phyloP scores from a whole-genome alignment of 2,888 invertebrate genomes.

The Sphaerophoria rueppellii region DNA sequence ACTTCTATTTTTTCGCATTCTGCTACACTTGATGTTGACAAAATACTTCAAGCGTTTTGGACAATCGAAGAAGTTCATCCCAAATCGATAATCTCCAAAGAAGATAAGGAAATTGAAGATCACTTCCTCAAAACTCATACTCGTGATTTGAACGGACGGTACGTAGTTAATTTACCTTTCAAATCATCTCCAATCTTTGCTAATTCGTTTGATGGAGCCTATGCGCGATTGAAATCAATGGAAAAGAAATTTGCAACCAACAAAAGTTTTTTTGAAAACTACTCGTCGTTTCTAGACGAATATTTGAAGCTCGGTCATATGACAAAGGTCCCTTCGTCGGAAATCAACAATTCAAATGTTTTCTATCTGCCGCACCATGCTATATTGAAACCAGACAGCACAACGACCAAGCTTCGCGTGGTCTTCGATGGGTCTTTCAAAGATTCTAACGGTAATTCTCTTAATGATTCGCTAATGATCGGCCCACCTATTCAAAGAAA shows the following conservation, averaged over 20 bases:
- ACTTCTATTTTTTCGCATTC: too few relatives aligned
- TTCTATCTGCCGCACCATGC: conserved; percentile 39
- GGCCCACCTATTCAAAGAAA: conserved; percentile 32
- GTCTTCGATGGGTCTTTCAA: conserved; percentile 21
- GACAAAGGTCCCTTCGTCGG: not conserved
- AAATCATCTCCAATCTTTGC: conserved; percentile 20
- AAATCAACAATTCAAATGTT: conserved; percentile 19
- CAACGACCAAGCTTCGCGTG: not conserved
- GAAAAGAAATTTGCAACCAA: conserved; percentile 23
- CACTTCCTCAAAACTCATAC: conserved; percentile 21
- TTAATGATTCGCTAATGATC: conserved; percentile 18
- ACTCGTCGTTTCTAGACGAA: conserved; percentile 19
- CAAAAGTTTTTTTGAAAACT: not conserved
- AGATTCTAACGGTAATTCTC: too few relatives aligned
- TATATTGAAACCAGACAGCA: conserved; percentile 11
- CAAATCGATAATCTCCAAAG: not conserved
- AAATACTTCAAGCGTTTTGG: too few relatives aligned
- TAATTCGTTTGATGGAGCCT: not conserved
- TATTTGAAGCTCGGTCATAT: conserved; percentile 30
- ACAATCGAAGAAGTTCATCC: too few relatives aligned
- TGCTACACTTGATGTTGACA: not conserved
- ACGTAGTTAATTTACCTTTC: conserved; percentile 32
- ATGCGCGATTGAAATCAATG: conserved; percentile 20
- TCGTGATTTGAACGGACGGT: conserved; percentile 6
- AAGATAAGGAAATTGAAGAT: conserved; percentile 12